phyloP scores from a whole-genome alignment of 2,113 vertebrate genomes.

The Tautogolabrus adspersus region DNA sequence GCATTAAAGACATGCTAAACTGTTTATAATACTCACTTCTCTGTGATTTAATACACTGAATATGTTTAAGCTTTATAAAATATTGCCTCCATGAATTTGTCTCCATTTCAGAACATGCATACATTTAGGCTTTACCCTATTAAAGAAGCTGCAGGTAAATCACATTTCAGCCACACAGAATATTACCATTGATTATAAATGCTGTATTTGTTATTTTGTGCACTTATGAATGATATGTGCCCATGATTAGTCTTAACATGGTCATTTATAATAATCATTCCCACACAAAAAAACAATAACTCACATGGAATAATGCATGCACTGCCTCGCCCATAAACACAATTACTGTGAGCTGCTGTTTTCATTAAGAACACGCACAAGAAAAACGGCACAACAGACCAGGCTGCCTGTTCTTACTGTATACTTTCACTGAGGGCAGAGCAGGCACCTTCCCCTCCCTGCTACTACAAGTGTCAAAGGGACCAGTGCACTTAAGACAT shows the following conservation, averaged over 20 bases:
- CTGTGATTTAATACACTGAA: slow-evolving; percentile 56
- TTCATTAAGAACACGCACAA: background rate
- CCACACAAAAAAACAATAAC: slow-evolving; percentile 31
- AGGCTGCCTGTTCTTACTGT: background rate
- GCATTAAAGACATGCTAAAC: slow-evolving; percentile 24
- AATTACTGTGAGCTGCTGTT: background rate
- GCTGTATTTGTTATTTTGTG: slow-evolving; percentile 29
- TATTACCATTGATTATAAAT: slow-evolving; percentile 2
- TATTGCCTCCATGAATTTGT: slow-evolving; percentile 41
- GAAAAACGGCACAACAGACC: background rate
- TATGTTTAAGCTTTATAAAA: slow-evolving; percentile 47
- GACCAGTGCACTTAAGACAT: background rate
- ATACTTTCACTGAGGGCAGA: background rate
- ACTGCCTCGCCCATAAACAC: slow-evolving; percentile 18
- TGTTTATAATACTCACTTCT: slow-evolving; percentile 20
- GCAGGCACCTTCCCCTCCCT: background rate
- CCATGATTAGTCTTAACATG: slow-evolving; percentile 32
- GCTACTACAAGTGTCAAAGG: background rate
- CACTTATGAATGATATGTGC: slow-evolving; percentile 39
- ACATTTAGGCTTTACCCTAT: slow-evolving; percentile 30
- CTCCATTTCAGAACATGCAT: slow-evolving; percentile 36
- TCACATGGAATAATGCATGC: slow-evolving; percentile 36
- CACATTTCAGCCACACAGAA: slow-evolving; percentile 30
- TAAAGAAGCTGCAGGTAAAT: slow-evolving; percentile 49
- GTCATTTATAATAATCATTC: slow-evolving; percentile 54